A percentile compares a stretch with the other conserved stretches of the same genome.
phyloP scores from a whole-genome alignment of 1,140 invertebrate genomes.

The Melitaea cinxia region DNA sequence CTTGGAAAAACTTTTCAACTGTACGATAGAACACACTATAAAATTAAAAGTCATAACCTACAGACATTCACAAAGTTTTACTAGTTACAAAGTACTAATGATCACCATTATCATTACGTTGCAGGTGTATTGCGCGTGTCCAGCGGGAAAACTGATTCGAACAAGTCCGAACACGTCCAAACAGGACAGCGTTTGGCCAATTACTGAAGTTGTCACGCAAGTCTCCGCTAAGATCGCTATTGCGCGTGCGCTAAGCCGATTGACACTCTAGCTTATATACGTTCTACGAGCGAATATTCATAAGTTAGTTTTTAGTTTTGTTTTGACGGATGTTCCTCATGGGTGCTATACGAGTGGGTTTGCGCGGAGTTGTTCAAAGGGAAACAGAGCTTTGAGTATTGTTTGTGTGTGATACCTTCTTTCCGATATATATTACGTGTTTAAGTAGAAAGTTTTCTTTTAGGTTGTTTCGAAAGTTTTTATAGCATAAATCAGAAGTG shows the following conservation, averaged over 20 bases:
- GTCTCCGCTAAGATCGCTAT: slow-evolving; percentile 50
- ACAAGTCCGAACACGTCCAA: slow-evolving; percentile 40
- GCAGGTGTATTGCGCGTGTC: slow-evolving; percentile 43
- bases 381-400: slow-evolving; percentile 21
- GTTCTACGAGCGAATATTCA: slow-evolving; percentile 63
- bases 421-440: slow-evolving; percentile 3
- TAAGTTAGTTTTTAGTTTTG: slow-evolving; percentile 74
- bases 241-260: slow-evolving; percentile 67
- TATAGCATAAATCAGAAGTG: not conserved
- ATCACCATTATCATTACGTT: slow-evolving; percentile 41
- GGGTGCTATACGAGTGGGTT: slow-evolving; percentile 40
- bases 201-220: slow-evolving; percentile 68
- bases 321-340: slow-evolving; percentile 54
- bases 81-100: slow-evolving; percentile 34
- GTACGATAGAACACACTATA: slow-evolving; percentile 23
- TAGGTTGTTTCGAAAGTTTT: not conserved
- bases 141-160: slow-evolving; percentile 35
- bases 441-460: slow-evolving; percentile 9
- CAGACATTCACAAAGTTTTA: slow-evolving; percentile 27
- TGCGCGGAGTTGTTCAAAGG: slow-evolving; percentile 23
- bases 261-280: slow-evolving; percentile 67
- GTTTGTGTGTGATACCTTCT: slow-evolving; percentile 17
- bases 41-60: slow-evolving; percentile 29
- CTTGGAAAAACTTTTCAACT: slow-evolving; percentile 22
- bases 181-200: slow-evolving; percentile 65